Conservation (phyloP, 2,113 vertebrate species). For the Ondatra zibethicus region DNA sequence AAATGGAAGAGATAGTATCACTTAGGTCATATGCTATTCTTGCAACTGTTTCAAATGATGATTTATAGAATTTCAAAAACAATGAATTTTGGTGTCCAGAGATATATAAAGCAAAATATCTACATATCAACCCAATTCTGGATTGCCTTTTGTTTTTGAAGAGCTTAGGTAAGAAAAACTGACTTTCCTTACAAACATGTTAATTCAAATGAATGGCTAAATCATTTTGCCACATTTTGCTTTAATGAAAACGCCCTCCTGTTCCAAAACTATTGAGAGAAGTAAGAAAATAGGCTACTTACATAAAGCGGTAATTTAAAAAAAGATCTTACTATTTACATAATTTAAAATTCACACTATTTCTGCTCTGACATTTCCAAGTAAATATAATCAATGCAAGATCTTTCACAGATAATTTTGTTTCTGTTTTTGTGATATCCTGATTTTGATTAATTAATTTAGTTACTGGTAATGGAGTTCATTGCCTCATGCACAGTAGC, state of each 20-base stretch:
- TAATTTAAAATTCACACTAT: not conserved
- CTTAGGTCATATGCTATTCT: not conserved
- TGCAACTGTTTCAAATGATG: not conserved
- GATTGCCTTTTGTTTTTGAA: slow-evolving; percentile 16
- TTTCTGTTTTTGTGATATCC: not conserved
- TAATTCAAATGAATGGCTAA: not conserved
- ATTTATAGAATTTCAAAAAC: not conserved
- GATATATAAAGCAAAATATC: not conserved
- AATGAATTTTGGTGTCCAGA: not conserved
- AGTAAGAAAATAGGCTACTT: not conserved
- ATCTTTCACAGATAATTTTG: not conserved
- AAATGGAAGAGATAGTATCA: not conserved
- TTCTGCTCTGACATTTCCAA: not conserved
- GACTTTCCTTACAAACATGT: not conserved
- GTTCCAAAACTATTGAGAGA: not conserved
- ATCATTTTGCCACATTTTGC: not conserved
- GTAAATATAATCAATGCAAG: slow-evolving; percentile 29
- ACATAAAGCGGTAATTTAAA: not conserved
- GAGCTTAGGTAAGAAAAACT: slow-evolving; percentile 23
- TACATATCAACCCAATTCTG: not conserved
- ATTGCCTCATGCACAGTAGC: not conserved
- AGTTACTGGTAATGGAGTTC: not conserved
- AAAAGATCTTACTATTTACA: not conserved
- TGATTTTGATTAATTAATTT: not conserved
- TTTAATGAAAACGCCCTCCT: not conserved